Conservation (phyloP, 2,888 invertebrate genomes). For the Boloria euphrosyne region DNA sequence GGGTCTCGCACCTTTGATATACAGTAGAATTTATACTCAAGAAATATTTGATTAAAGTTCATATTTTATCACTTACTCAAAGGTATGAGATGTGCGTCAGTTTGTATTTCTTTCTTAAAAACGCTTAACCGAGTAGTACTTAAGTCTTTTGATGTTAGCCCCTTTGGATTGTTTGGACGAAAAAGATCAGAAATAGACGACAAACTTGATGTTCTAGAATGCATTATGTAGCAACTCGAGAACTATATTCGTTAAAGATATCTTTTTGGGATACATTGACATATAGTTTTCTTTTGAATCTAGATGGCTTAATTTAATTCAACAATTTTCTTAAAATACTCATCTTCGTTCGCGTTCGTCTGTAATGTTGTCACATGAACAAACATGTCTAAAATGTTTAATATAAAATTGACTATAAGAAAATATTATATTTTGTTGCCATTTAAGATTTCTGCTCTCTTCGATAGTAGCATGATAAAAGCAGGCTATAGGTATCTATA, state of each 20-base stretch:
- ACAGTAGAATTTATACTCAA: too few relatives aligned
- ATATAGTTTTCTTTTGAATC: conserved; percentile 24
- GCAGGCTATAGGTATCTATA: too few relatives aligned
- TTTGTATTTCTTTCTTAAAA: conserved; percentile 82
- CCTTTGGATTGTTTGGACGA: conserved; percentile 65
- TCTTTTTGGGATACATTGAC: background rate
- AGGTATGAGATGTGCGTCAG: conserved; percentile 78
- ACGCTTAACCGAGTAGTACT: conserved; percentile 78
- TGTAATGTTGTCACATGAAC: too few relatives aligned
- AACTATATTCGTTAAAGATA: background rate
- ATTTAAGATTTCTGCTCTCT: too few relatives aligned
- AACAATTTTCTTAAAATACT: too few relatives aligned
- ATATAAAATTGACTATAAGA: too few relatives aligned
- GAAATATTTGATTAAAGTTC: background rate
- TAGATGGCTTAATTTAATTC: conserved; percentile 24
- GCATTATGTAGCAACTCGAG: conserved; percentile 45
- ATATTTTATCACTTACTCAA: conserved; percentile 56
- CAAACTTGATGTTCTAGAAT: conserved; percentile 55
- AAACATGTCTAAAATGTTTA: too few relatives aligned
- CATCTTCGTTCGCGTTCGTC: too few relatives aligned
- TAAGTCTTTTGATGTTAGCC: conserved; percentile 60
- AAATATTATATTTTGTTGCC: too few relatives aligned
- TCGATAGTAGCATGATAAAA: too few relatives aligned
- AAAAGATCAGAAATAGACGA: conserved; percentile 70
- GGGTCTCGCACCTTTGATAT: too few relatives aligned